Percentiles rank a stretch among this genome's conserved stretches.
These are phyloP conservation scores for Archips crataeganus DNA, from an alignment of 2,888 invertebrate genomes.

Conservation along the genomic window DNA sequence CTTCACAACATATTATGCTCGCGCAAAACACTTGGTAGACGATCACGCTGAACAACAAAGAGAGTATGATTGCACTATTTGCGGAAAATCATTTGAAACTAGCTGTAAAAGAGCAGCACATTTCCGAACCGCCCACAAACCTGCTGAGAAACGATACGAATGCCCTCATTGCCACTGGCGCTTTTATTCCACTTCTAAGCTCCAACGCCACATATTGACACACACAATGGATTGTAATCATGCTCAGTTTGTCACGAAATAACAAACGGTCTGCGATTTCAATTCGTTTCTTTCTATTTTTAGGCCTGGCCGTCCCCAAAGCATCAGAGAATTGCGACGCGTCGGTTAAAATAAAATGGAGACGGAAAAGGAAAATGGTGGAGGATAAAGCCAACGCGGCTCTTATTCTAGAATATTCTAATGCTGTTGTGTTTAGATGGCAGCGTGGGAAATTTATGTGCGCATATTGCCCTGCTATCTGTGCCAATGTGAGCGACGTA, in stretches of 20 bases:
- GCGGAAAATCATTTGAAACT: slow-evolving; percentile 66
- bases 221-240: slow-evolving; percentile 54
- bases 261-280: slow-evolving; percentile 40
- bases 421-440: slow-evolving; percentile 69
- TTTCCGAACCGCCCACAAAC: slow-evolving; percentile 60
- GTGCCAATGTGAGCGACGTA: slow-evolving; percentile 55
- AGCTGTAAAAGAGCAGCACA: slow-evolving; percentile 71
- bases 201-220: slow-evolving; percentile 60
- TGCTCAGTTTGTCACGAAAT: slow-evolving; percentile 27
- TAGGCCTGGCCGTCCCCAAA: slow-evolving; percentile 58
- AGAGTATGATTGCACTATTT: slow-evolving; percentile 64
- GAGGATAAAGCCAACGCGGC: slow-evolving; percentile 68
- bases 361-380: slow-evolving; percentile 55
- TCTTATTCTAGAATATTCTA: slow-evolving; percentile 65
- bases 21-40: slow-evolving; percentile 71
- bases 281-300: slow-evolving; percentile 59
- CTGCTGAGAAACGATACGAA: slow-evolving; percentile 55
- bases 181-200: slow-evolving; percentile 64
- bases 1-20: slow-evolving; percentile 70
- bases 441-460: slow-evolving; percentile 70
- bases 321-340: slow-evolving; percentile 29
- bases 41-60: slow-evolving; percentile 63
- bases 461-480: slow-evolving; percentile 63
- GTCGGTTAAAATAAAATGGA: slow-evolving; percentile 59
- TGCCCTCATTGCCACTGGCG: slow-evolving; percentile 62